Conservation (phyloP, 2,113 vertebrate species). For the Leptobrachium ailaonicum region DNA sequence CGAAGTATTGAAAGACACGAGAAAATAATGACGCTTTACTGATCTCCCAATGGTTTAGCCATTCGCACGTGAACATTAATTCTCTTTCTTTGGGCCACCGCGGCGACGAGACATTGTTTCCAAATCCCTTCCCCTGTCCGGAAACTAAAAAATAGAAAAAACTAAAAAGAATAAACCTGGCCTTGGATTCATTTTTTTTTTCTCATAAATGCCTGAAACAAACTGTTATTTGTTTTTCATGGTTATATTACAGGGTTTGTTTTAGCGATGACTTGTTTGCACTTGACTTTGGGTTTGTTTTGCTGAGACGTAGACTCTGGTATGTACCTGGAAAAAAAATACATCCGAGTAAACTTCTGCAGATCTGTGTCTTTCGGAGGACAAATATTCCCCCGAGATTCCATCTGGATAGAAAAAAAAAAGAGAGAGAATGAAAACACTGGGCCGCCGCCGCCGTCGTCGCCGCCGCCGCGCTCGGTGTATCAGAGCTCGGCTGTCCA, state of each 20-base stretch:
- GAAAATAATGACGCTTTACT: too few relatives aligned
- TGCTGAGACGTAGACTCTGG: conserved; percentile 17
- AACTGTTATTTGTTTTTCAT: background rate
- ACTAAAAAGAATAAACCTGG: background rate
- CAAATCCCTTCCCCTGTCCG: background rate
- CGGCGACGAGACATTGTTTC: background rate
- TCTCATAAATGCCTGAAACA: background rate
- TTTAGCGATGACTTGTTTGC: conserved; percentile 3
- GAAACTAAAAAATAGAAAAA: background rate
- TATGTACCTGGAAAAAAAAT: conserved; percentile 35
- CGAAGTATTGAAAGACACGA: too few relatives aligned
- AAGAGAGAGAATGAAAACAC: background rate
- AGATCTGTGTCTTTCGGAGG: conserved; percentile 20
- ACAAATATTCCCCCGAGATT: conserved; percentile 35
- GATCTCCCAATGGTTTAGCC: too few relatives aligned
- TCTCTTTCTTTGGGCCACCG: background rate
- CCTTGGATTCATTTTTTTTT: background rate
- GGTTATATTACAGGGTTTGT: background rate
- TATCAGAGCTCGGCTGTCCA: conserved; percentile 25
- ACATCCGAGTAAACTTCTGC: conserved; percentile 22
- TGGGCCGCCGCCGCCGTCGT: too few relatives aligned
- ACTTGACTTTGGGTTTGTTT: conserved; percentile 15
- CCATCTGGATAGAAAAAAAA: conserved; percentile 32
- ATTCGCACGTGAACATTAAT: background rate
- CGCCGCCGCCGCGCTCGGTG: conserved; percentile 3